Evolutionary conservation across 2,113 vertebrate genomes (phyloP).

Genomic region (Pycnonotus jocosus): DNA sequence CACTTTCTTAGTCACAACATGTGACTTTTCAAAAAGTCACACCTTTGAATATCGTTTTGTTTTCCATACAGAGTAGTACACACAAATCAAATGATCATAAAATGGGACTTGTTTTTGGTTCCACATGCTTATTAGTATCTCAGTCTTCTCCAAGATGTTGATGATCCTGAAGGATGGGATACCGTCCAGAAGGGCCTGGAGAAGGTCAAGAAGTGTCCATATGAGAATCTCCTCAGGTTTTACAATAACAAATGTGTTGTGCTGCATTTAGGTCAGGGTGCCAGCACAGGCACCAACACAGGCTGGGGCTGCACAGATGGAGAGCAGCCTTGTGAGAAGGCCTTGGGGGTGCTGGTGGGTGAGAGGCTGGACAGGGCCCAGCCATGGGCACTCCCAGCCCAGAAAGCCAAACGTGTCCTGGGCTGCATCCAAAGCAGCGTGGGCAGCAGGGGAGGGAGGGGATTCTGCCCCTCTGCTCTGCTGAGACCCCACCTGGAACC

Average conservation of each 20-base stretch:
- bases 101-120: not conserved
- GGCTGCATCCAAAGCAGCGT: not conserved
- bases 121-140: not conserved
- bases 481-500: not conserved
- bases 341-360: not conserved
- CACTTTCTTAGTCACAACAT: not conserved
- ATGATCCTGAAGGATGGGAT: not conserved
- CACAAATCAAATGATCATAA: not conserved
- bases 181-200: not conserved
- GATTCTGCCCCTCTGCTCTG: not conserved
- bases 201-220: accelerated
- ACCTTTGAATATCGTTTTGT: not conserved
- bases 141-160: not conserved
- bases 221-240: not conserved
- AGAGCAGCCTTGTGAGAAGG: not conserved
- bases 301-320: accelerated
- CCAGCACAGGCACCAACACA: not conserved
- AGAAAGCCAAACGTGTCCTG: not conserved
- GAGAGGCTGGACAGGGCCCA: not conserved
- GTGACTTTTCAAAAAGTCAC: too few species aligned
- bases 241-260: not conserved
- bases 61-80: not conserved
- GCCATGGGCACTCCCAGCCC: not conserved
- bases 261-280: not conserved
- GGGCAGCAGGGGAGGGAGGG: not conserved